Percentiles rank a stretch among this genome's conserved stretches.
phyloP scores from a whole-genome alignment of 2,888 invertebrate genomes.

The Eupithecia subfuscata region DNA sequence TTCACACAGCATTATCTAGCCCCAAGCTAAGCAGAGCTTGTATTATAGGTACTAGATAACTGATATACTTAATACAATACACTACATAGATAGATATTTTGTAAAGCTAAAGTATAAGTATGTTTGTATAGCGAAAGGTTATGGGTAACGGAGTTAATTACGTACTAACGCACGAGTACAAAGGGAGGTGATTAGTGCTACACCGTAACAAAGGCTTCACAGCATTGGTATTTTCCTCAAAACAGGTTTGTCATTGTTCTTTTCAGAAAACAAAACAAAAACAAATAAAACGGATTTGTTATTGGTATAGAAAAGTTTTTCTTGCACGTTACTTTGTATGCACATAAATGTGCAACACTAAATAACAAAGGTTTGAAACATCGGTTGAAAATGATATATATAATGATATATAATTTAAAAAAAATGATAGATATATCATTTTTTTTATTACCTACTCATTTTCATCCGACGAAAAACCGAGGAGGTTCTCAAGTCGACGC shows the following conservation, averaged over 20 bases:
- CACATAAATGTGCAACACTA: neutral
- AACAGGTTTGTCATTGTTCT: neutral
- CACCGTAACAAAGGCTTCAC: neutral
- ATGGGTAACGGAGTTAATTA: neutral
- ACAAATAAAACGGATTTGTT: neutral
- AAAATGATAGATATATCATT: too few relatives aligned
- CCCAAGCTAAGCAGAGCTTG: too few relatives aligned
- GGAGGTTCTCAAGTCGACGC: too few relatives aligned
- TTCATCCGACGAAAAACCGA: too few relatives aligned
- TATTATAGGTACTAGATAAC: too few relatives aligned
- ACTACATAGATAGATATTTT: too few relatives aligned
- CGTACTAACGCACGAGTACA: neutral
- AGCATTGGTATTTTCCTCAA: conserved; percentile 1
- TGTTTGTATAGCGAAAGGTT: conserved; percentile 2
- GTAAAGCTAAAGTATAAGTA: too few relatives aligned
- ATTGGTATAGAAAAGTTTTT: neutral
- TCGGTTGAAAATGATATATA: too few relatives aligned
- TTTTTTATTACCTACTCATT: too few relatives aligned
- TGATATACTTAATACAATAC: too few relatives aligned
- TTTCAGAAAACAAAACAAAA: neutral
- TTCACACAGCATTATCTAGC: too few relatives aligned
- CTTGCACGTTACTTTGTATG: neutral
- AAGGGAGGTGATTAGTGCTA: neutral
- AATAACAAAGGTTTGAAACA: neutral
- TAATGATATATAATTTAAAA: too few relatives aligned